Percentiles rank a stretch among this genome's conserved stretches.
Conservation (phyloP, 2,888 invertebrate genomes). For the Diloba caeruleocephala region DNA sequence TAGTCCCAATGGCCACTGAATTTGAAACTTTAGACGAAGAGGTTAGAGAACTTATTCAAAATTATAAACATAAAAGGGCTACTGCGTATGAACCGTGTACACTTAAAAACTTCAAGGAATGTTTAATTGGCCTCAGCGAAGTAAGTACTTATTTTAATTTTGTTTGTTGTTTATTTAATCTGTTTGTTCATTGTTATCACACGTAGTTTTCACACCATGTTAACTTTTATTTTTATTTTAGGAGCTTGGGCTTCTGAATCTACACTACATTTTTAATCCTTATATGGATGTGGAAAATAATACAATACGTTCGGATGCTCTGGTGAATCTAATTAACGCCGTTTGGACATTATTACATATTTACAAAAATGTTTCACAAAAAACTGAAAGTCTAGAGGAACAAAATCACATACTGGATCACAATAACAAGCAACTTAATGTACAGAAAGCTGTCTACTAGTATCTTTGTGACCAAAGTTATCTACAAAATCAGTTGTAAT, state of each 20-base stretch:
- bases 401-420: slow-evolving; percentile 78
- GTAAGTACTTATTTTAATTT: slow-evolving; percentile 55
- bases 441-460: slow-evolving; percentile 9
- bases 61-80: slow-evolving; percentile 80
- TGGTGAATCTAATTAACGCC: slow-evolving; percentile 79
- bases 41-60: slow-evolving; percentile 80
- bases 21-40: slow-evolving; percentile 78
- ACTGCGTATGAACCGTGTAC: slow-evolving; percentile 82
- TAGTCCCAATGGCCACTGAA: slow-evolving; percentile 57
- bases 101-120: slow-evolving; percentile 75
- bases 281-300: slow-evolving; percentile 70
- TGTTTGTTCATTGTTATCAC: no score
- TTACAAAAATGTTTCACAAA: slow-evolving; percentile 73
- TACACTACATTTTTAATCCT: slow-evolving; percentile 80
- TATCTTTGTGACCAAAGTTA: no score
- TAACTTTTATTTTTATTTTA: slow-evolving; percentile 49
- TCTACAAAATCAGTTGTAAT: no score
- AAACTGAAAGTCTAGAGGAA: slow-evolving; percentile 70
- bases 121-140: slow-evolving; percentile 80
- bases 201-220: no score
- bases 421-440: slow-evolving; percentile 79
- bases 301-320: slow-evolving; percentile 66
- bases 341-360: slow-evolving; percentile 77
- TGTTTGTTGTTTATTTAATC: no score
- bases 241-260: slow-evolving; percentile 79